Percentiles rank a stretch among this genome's conserved stretches.
Conservation (phyloP, 2,113 vertebrate genomes). For the Otus sunia region DNA sequence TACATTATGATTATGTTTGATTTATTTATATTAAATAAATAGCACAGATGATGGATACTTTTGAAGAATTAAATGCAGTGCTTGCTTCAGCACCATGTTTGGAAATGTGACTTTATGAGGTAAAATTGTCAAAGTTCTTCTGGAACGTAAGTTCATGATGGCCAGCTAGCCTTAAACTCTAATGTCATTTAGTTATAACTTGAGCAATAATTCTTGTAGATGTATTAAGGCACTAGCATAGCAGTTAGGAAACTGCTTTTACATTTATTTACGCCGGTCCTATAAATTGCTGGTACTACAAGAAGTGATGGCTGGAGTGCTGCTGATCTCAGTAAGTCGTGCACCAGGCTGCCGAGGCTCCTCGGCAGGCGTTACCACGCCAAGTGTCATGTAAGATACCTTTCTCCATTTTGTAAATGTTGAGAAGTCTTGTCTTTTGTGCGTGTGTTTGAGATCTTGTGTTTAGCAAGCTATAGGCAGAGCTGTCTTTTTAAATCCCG, state of each 20-base stretch:
- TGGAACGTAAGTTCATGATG: not conserved
- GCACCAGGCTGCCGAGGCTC: not conserved
- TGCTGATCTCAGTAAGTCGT: not conserved
- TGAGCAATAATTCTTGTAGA: not conserved
- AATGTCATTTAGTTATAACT: not conserved
- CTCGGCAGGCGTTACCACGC: rapidly evolving
- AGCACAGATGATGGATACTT: not conserved
- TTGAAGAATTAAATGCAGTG: not conserved
- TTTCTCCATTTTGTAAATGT: not conserved
- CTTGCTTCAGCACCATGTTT: not conserved
- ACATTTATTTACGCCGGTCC: not conserved
- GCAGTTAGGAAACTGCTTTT: not conserved
- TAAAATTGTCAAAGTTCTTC: not conserved
- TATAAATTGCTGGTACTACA: not conserved
- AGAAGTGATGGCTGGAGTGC: not conserved
- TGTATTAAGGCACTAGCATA: not conserved
- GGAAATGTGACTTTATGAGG: not conserved
- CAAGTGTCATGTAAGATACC: not conserved
- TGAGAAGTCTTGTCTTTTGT: not conserved
- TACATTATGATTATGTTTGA: not conserved
- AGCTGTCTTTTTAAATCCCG: not conserved
- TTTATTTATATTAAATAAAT: not conserved
- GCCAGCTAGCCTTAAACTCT: not conserved
- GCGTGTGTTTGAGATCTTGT: not conserved
- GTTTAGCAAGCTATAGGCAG: not conserved